phyloP scores from a whole-genome alignment of 2,888 invertebrate genomes.

The Toxonevra muliebris region DNA sequence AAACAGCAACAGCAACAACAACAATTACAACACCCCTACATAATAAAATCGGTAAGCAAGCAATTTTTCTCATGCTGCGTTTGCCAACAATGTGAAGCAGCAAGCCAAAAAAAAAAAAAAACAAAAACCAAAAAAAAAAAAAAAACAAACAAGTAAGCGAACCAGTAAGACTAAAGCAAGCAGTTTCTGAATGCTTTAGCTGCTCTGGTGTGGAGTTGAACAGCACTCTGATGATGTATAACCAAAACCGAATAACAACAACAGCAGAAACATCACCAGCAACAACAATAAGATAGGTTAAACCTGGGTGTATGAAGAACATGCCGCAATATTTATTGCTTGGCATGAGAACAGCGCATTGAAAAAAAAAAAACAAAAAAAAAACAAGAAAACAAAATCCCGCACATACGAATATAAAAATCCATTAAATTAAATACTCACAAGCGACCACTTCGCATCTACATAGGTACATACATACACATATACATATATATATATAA shows the following conservation, averaged over 20 bases:
- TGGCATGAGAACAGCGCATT: slow-evolving; percentile 40
- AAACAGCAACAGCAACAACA: too few relatives aligned
- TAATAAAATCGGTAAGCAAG: slow-evolving; percentile 9
- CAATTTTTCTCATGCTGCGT: slow-evolving; percentile 3
- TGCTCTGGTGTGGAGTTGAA: too few relatives aligned
- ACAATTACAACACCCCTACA: too few relatives aligned
- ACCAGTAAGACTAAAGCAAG: background rate
- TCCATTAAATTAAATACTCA: too few relatives aligned
- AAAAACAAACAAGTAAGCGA: background rate
- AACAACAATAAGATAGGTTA: slow-evolving; percentile 8
- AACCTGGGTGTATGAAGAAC: slow-evolving; percentile 46
- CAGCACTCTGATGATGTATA: background rate
- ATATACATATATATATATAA: background rate
- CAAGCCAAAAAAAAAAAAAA: slow-evolving; percentile 42
- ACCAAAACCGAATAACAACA: too few relatives aligned
- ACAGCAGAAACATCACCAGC: background rate
- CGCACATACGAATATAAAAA: too few relatives aligned
- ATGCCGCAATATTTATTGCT: slow-evolving; percentile 54
- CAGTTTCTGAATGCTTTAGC: background rate
- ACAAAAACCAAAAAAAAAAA: background rate
- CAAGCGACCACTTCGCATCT: background rate
- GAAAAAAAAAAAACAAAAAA: background rate
- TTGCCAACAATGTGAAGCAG: slow-evolving; percentile 43
- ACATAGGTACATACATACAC: background rate
- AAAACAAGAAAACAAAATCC: too few relatives aligned